These are phyloP conservation scores for Muraenolepis orangiensis DNA, from an alignment of 2,797 vertebrate species.

Conservation along the genomic window DNA sequence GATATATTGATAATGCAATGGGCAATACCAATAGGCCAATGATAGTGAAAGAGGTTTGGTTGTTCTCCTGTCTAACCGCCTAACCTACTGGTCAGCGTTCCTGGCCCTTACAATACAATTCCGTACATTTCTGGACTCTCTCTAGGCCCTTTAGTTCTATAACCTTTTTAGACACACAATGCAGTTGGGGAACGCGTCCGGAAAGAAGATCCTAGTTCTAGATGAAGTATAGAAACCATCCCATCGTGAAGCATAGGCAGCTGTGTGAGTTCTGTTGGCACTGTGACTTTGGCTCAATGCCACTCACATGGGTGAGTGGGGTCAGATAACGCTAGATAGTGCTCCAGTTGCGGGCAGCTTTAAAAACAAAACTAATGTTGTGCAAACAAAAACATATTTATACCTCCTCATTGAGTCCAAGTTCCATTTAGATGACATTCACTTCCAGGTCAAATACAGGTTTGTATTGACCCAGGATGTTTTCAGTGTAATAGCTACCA, in stretches of 20 bases:
- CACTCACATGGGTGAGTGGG: constrained; percentile 50
- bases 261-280: not conserved
- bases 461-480: not conserved
- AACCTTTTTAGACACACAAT: not conserved
- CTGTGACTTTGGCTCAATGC: constrained; percentile 36
- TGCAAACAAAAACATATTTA: not conserved
- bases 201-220: not conserved
- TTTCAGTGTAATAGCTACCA: not conserved
- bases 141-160: not conserved
- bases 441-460: not conserved
- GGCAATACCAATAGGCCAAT: not conserved
- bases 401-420: not conserved
- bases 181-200: not conserved
- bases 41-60: not conserved
- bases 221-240: not conserved
- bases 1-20: too few species aligned
- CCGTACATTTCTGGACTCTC: not conserved
- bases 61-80: not conserved
- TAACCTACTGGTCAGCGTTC: not conserved
- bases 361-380: not conserved
- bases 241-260: not conserved
- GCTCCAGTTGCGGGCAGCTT: constrained; percentile 28
- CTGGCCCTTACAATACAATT: not conserved
- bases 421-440: not conserved
- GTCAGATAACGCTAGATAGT: constrained; percentile 26